Conservation (phyloP, 92 coral and sea anemone genomes). For the Pocillopora grandis region DNA sequence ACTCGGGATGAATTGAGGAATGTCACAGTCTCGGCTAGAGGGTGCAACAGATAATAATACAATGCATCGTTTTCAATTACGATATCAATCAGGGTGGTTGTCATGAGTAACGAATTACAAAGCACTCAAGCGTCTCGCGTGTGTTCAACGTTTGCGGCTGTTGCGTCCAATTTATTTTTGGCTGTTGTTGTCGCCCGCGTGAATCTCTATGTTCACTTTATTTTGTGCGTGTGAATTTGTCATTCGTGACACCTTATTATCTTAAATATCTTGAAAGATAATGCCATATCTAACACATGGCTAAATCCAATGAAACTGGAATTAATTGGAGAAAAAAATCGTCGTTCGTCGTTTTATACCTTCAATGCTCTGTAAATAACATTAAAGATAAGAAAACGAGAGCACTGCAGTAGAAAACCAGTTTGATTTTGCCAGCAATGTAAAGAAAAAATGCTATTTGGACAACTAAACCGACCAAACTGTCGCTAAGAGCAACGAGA, state of each 20-base stretch:
- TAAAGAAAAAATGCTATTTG: too few species aligned
- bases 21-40: conserved; percentile 43
- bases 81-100: conserved; percentile 29
- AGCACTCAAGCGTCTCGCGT: conserved; percentile 24
- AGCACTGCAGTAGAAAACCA: conserved; percentile 27
- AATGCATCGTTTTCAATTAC: too few species aligned
- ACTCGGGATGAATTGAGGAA: conserved; percentile 38
- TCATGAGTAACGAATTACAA: conserved; percentile 37
- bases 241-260: too few species aligned
- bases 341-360: conserved; percentile 37
- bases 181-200: not conserved
- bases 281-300: conserved; percentile 22
- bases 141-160: not conserved
- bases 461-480: too few species aligned
- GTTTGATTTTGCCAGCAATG: too few species aligned
- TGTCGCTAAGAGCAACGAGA: too few species aligned
- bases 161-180: not conserved
- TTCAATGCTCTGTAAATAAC: conserved; percentile 31
- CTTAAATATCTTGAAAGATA: not conserved
- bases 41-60: conserved; percentile 40
- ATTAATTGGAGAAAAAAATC: conserved; percentile 39
- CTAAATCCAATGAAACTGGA: conserved; percentile 32
- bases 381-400: conserved; percentile 26
- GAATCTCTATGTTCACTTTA: not conserved
- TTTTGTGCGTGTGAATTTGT: too few species aligned